These are phyloP conservation scores for Fregata magnificens DNA, from an alignment of 2,113 vertebrate genomes.

Conservation along the genomic window DNA sequence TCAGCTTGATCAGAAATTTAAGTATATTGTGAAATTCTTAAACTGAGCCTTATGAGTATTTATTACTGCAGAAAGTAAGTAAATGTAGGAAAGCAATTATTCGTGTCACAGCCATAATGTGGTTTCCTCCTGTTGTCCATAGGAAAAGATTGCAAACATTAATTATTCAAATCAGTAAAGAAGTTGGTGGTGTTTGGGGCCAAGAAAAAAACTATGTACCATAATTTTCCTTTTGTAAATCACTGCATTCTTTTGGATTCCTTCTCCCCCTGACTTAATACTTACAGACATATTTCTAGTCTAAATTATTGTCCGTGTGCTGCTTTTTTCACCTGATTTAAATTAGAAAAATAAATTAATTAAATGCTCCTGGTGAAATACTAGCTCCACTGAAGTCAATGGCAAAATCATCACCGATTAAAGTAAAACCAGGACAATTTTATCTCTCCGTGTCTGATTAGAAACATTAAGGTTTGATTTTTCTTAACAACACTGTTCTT, in stretches of 20 bases:
- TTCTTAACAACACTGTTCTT: not conserved
- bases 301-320: not conserved
- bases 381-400: not conserved
- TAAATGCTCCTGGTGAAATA: not conserved
- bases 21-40: conserved; percentile 33
- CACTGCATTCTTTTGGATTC: not conserved
- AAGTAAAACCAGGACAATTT: not conserved
- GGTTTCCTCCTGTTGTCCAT: not conserved
- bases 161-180: not conserved
- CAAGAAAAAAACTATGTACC: not conserved
- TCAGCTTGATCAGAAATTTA: conserved; percentile 51
- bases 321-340: not conserved
- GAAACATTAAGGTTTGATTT: not conserved
- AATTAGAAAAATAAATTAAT: not conserved
- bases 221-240: not conserved
- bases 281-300: not conserved
- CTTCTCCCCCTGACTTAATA: not conserved
- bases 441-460: not conserved
- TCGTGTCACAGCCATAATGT: not conserved
- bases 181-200: not conserved
- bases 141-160: not conserved
- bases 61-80: conserved; percentile 31
- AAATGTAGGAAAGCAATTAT: conserved; percentile 21
- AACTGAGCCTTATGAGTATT: not conserved
- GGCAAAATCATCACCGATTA: not conserved